These are phyloP conservation scores for Callospermophilus lateralis DNA, from an alignment of 2,113 vertebrate species.

Conservation along the genomic window DNA sequence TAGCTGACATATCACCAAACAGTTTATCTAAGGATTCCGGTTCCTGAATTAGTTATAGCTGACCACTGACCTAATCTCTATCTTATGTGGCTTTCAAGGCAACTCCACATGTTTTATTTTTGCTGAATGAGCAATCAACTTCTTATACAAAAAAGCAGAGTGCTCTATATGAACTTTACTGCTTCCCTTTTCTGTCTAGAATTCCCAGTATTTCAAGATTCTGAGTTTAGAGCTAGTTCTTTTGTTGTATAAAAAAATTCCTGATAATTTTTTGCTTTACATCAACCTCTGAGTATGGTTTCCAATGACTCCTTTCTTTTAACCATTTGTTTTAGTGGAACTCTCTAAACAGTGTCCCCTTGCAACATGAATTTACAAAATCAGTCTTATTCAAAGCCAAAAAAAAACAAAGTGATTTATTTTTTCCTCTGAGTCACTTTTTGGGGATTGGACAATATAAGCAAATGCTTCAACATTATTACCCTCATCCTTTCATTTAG, in stretches of 20 bases:
- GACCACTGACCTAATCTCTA: not conserved
- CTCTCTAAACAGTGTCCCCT: slow-evolving; percentile 22
- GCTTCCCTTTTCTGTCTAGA: slow-evolving; percentile 39
- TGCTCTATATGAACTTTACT: slow-evolving; percentile 53
- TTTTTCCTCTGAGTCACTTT: not conserved
- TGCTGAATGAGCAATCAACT: slow-evolving; percentile 10
- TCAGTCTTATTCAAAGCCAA: slow-evolving; percentile 24
- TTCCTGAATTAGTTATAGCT: slow-evolving; percentile 36
- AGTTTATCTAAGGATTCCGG: not conserved
- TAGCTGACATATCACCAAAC: not conserved
- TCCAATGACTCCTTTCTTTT: slow-evolving; percentile 1
- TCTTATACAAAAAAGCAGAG: not conserved
- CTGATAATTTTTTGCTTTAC: slow-evolving; percentile 1
- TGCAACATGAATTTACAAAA: slow-evolving; percentile 10
- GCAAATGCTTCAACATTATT: slow-evolving; percentile 33
- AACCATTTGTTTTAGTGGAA: slow-evolving; percentile 31
- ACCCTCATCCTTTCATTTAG: slow-evolving; percentile 29
- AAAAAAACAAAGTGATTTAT: not conserved
- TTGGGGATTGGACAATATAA: not conserved
- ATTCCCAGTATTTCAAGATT: slow-evolving; percentile 14
- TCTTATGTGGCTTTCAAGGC: slow-evolving; percentile 13
- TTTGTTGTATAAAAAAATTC: not conserved
- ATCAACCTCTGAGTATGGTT: not conserved
- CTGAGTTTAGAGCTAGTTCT: not conserved
- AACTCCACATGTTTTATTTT: not conserved